A percentile compares a stretch with the other conserved stretches of the same genome.
Evolutionary conservation across 2,797 vertebrate species (phyloP).

Genomic region (Chelonia mydas): DNA sequence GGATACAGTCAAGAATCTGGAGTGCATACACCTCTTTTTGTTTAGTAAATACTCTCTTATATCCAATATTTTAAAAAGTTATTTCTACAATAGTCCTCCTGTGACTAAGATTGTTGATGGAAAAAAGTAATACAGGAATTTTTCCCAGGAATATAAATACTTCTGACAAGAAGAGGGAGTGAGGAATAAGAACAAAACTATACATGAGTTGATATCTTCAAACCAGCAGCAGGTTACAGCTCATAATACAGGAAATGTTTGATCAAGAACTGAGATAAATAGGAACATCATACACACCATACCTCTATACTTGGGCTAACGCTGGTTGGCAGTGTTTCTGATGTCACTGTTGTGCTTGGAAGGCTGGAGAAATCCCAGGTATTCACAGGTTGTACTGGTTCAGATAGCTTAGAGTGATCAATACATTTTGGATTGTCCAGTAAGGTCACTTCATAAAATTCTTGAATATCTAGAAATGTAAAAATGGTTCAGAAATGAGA

Average conservation of each 20-base stretch:
- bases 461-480: conserved; percentile 92
- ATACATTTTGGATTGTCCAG: conserved; percentile 92
- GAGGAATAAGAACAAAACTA: not conserved
- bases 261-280: not conserved
- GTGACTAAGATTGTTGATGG: not conserved
- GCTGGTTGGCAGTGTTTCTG: conserved; percentile 91
- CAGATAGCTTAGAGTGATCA: conserved; percentile 84
- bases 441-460: conserved; percentile 99
- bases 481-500: not conserved
- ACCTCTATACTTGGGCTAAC: conserved; percentile 95
- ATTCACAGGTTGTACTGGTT: conserved; percentile 87
- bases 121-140: not conserved
- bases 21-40: not conserved
- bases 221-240: not conserved
- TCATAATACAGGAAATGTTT: not conserved
- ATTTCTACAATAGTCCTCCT: not conserved
- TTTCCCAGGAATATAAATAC: not conserved
- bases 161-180: not conserved
- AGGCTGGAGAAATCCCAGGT: conserved; percentile 96
- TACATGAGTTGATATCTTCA: not conserved
- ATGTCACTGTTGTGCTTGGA: conserved; percentile 92
- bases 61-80: not conserved
- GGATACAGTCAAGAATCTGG: not conserved
- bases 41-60: not conserved
- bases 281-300: not conserved